These are phyloP conservation scores for Nannospalax galili DNA, from an alignment of 2,113 vertebrate species.

Conservation along the genomic window DNA sequence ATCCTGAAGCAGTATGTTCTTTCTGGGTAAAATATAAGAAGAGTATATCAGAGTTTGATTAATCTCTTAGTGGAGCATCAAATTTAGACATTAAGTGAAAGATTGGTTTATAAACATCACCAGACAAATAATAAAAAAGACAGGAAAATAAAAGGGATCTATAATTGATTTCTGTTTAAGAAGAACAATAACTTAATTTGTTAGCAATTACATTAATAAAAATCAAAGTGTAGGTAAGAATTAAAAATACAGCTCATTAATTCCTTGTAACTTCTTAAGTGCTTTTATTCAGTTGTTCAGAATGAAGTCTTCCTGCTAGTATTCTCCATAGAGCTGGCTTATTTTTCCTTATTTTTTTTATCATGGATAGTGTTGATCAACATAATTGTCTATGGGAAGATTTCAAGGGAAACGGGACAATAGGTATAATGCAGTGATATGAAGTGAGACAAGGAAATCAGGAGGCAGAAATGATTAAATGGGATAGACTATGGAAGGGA, in stretches of 20 bases:
- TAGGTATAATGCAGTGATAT: no score
- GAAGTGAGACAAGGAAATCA: no score
- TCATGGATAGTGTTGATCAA: no score
- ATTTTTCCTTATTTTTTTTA: no score
- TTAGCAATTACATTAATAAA: background rate
- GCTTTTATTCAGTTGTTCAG: no score
- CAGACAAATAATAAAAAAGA: background rate
- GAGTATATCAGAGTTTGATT: background rate
- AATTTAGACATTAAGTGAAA: no score
- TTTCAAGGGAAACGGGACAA: accelerated
- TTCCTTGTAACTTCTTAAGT: no score
- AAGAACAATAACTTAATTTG: background rate
- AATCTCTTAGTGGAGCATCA: background rate
- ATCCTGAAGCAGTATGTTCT: accelerated
- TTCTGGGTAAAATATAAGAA: no score
- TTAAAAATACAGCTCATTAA: background rate
- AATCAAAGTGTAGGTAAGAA: background rate
- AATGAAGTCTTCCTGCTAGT: no score
- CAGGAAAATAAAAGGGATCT: background rate
- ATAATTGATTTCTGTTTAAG: background rate
- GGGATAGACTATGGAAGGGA: no score
- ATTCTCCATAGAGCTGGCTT: no score
- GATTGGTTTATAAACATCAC: background rate
- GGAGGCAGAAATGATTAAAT: no score
- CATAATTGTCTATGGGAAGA: background rate